A percentile compares a stretch with the other conserved stretches of the same genome.
Evolutionary conservation across 2,797 vertebrate species (phyloP).

Genomic region (Sebastes itinus): DNA sequence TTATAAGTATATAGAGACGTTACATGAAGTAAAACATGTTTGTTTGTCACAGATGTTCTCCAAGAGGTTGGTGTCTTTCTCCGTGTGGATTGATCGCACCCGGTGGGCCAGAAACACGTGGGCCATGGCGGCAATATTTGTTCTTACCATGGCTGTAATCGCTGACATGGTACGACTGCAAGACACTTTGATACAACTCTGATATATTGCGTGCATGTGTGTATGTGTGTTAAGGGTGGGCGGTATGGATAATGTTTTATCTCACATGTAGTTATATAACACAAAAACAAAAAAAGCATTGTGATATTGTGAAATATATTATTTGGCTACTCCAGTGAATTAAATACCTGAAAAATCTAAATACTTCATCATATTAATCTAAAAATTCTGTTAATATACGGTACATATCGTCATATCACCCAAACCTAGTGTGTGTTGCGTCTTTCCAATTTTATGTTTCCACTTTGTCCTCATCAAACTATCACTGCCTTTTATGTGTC

Average conservation of each 20-base stretch:
- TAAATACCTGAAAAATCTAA: neutral
- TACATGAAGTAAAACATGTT: neutral
- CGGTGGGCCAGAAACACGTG: constrained; percentile 96
- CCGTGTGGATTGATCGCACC: constrained; percentile 94
- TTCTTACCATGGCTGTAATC: constrained; percentile 91
- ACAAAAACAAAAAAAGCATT: neutral
- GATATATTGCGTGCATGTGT: neutral
- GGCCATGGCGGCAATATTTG: constrained; percentile 95
- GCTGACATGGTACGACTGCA: constrained; percentile 90
- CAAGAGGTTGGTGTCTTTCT: constrained; percentile 91
- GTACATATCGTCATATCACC: neutral
- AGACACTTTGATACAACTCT: neutral
- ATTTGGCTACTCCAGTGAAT: neutral
- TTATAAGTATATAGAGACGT: neutral
- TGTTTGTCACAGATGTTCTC: constrained; percentile 86
- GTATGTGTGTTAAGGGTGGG: neutral
- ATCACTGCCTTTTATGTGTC: constrained; percentile 58
- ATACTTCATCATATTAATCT: neutral
- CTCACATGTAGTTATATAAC: neutral
- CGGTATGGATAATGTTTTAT: neutral
- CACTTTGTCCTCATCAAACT: constrained; percentile 59
- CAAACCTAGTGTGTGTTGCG: neutral
- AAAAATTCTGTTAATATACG: neutral
- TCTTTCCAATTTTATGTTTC: constrained; percentile 39
- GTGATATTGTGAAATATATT: neutral